A percentile compares a stretch with the other conserved stretches of the same genome.
These are phyloP conservation scores for Myzus persicae DNA, from an alignment of 1,140 invertebrate species.

Conservation along the genomic window DNA sequence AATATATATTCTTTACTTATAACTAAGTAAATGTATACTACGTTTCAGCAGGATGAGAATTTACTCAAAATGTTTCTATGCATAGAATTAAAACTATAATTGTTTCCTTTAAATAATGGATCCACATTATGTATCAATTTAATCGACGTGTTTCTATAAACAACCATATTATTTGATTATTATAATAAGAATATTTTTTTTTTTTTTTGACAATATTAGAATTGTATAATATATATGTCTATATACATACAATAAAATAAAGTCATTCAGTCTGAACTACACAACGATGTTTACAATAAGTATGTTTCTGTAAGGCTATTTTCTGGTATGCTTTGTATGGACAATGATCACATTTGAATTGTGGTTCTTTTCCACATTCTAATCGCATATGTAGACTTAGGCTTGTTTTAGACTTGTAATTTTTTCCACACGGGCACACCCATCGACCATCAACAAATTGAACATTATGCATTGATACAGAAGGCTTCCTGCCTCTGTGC, in stretches of 20 bases:
- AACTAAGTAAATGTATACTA: background rate
- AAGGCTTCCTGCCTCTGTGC: conserved; percentile 48
- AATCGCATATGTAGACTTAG: conserved; percentile 64
- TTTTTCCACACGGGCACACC: conserved; percentile 60
- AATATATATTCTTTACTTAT: background rate
- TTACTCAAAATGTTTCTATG: background rate
- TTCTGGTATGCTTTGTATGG: conserved; percentile 62
- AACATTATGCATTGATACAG: conserved; percentile 53
- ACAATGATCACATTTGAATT: conserved; percentile 68
- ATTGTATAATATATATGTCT: background rate
- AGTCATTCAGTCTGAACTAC: conserved; percentile 52
- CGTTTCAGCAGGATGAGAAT: background rate
- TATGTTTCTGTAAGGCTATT: conserved; percentile 61
- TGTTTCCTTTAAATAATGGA: background rate
- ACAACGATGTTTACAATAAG: conserved; percentile 57
- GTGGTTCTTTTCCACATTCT: conserved; percentile 68
- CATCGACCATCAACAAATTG: conserved; percentile 33
- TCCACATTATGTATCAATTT: no score
- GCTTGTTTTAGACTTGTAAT: conserved; percentile 60
- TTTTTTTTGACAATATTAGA: background rate
- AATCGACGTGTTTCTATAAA: background rate
- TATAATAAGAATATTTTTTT: background rate
- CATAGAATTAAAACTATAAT: background rate
- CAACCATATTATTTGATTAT: background rate
- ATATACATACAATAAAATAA: conserved; percentile 39